Percentiles rank a stretch among this genome's conserved stretches.
These are phyloP conservation scores for Disparrhopalites patrizii DNA, from an alignment of 2,888 invertebrate genomes.

Conservation along the genomic window DNA sequence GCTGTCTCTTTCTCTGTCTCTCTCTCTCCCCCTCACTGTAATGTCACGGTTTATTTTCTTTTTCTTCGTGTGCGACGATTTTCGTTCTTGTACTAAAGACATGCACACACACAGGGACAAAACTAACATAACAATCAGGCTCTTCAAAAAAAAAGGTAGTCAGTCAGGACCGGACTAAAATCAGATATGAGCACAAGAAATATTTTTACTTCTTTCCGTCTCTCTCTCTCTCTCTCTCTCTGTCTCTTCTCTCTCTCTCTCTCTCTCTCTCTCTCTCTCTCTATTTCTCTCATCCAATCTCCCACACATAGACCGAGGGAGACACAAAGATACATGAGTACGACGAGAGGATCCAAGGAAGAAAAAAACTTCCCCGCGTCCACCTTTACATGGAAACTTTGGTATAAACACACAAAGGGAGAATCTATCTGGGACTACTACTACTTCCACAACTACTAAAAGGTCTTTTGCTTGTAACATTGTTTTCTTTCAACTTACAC, in stretches of 20 bases:
- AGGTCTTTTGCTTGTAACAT: background rate
- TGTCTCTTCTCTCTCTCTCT: constrained; percentile 25
- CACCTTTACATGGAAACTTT: no score
- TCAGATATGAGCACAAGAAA: constrained; percentile 25
- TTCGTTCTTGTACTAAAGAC: background rate
- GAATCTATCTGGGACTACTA: no score
- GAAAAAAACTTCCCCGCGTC: background rate
- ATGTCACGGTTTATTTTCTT: background rate
- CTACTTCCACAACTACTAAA: no score
- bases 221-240: constrained; percentile 24
- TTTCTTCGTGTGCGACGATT: constrained; percentile 8
- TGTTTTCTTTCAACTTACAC: background rate
- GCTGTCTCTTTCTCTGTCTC: background rate
- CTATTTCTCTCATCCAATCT: constrained; percentile 19
- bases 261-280: constrained; percentile 23
- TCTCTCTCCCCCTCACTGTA: background rate
- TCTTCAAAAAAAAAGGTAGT: constrained; percentile 26
- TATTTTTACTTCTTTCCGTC: constrained; percentile 9
- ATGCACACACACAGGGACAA: background rate
- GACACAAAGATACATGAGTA: no score
- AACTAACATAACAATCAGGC: constrained; percentile 19
- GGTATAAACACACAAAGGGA: no score
- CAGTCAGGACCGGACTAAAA: constrained; percentile 26
- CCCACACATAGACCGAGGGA: no score
- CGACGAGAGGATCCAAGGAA: no score